These are phyloP conservation scores for Dynastes grantii DNA, from an alignment of 2,888 invertebrate species.

Conservation along the genomic window DNA sequence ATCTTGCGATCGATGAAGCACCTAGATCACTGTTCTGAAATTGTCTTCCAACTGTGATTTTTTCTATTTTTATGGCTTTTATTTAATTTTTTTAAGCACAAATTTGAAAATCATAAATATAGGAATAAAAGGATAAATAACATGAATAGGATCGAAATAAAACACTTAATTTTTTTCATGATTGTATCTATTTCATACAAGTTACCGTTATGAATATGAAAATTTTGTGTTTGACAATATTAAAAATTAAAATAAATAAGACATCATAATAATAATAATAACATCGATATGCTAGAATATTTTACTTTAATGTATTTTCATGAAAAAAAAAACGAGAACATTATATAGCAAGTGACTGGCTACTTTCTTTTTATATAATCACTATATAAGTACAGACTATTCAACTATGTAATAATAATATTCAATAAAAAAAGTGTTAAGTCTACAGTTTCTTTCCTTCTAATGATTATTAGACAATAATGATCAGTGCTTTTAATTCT, in stretches of 20 bases:
- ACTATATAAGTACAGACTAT: conserved; percentile 38
- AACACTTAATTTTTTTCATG: conserved; percentile 23
- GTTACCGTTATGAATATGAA: conserved; percentile 32
- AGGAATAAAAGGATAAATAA: too few species aligned
- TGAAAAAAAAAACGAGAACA: conserved; percentile 27
- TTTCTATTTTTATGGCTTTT: too few species aligned
- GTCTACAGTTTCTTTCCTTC: background rate
- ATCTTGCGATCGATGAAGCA: too few species aligned
- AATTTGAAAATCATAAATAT: too few species aligned
- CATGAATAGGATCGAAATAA: background rate
- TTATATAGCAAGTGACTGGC: conserved; percentile 34
- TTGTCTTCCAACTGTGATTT: too few species aligned
- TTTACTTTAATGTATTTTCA: background rate
- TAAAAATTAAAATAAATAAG: conserved; percentile 27
- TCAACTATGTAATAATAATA: conserved; percentile 25
- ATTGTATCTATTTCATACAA: conserved; percentile 40
- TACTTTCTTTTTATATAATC: background rate
- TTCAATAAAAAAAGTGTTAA: conserved; percentile 23
- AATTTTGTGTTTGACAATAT: conserved; percentile 27
- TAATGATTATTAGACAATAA: conserved; percentile 9
- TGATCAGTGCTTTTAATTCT: conserved; percentile 10
- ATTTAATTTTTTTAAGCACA: too few species aligned
- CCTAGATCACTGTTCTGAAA: too few species aligned
- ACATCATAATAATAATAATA: conserved; percentile 20
- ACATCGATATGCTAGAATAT: conserved; percentile 24